Percentiles rank a stretch among this genome's conserved stretches.
phyloP scores from a whole-genome alignment of 2,797 vertebrate genomes.

The Platalea minor region DNA sequence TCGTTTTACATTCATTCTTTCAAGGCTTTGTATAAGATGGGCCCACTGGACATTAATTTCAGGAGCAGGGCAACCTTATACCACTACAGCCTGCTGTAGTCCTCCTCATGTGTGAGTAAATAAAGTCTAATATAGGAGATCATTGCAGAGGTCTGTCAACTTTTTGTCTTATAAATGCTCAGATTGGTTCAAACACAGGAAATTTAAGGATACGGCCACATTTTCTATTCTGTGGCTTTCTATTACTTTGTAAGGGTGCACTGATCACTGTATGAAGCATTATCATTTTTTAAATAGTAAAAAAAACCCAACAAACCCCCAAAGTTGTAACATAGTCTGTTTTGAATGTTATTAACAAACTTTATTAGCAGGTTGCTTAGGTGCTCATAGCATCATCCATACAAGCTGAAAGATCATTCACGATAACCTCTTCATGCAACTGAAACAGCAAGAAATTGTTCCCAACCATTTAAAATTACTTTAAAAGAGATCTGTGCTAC shows the following conservation, averaged over 20 bases:
- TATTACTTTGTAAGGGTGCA: background rate
- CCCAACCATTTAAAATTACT: background rate
- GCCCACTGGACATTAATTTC: slow-evolving; percentile 78
- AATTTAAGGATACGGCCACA: background rate
- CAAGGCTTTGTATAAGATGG: slow-evolving; percentile 57
- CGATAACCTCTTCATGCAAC: background rate
- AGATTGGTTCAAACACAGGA: background rate
- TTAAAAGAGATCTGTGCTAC: background rate
- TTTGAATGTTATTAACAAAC: background rate
- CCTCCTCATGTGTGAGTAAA: slow-evolving; percentile 39
- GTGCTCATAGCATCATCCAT: fast-evolving
- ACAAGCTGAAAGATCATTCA: background rate
- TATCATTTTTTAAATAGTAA: background rate
- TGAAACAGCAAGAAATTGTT: background rate
- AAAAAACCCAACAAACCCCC: background rate
- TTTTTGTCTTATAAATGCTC: background rate
- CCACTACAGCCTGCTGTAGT: slow-evolving; percentile 60
- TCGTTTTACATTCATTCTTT: slow-evolving; percentile 82
- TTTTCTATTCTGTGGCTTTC: background rate
- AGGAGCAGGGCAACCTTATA: slow-evolving; percentile 77
- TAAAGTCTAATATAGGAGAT: slow-evolving; percentile 62
- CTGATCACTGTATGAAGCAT: background rate
- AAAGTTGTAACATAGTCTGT: background rate
- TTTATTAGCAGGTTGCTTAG: background rate
- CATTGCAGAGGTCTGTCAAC: slow-evolving; percentile 32